Conservation (phyloP, 1,140 invertebrate species). For the Saccostrea glomerata region DNA sequence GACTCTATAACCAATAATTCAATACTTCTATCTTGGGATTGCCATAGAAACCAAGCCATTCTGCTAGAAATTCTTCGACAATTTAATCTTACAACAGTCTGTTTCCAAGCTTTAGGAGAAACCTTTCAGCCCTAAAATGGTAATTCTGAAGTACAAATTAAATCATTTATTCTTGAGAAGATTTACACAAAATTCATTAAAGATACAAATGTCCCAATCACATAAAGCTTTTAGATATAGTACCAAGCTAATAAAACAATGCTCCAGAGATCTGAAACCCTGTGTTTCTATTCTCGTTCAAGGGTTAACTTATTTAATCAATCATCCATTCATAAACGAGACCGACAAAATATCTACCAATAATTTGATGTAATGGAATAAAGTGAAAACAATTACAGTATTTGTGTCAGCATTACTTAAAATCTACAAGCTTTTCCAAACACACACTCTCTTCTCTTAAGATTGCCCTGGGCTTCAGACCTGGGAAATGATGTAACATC, state of each 20-base stretch:
- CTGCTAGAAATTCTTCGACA: background rate
- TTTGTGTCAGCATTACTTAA: background rate
- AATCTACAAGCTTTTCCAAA: background rate
- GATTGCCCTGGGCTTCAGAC: no score
- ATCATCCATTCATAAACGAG: slow-evolving; percentile 1
- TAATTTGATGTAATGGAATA: background rate
- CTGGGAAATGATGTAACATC: no score
- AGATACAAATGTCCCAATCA: background rate
- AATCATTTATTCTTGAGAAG: slow-evolving; percentile 29
- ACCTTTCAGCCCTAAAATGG: slow-evolving; percentile 29
- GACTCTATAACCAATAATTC: slow-evolving; percentile 16
- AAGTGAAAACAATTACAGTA: background rate
- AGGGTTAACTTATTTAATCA: slow-evolving; percentile 20
- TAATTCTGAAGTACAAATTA: slow-evolving; percentile 2
- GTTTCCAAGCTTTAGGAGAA: background rate
- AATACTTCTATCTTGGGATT: slow-evolving; percentile 28
- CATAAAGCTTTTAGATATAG: slow-evolving; percentile 4
- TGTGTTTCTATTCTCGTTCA: background rate
- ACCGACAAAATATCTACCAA: background rate
- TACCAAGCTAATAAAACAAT: slow-evolving; percentile 26
- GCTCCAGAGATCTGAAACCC: slow-evolving; percentile 29
- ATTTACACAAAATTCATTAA: slow-evolving; percentile 30
- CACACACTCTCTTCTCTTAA: background rate
- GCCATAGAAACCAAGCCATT: slow-evolving; percentile 33
- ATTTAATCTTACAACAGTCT: slow-evolving; percentile 13